Evolutionary conservation across 2,797 vertebrate species (phyloP), one percentile per base, ranked within the genome.

Genomic region (Premnoplex brunnescens): DNA sequence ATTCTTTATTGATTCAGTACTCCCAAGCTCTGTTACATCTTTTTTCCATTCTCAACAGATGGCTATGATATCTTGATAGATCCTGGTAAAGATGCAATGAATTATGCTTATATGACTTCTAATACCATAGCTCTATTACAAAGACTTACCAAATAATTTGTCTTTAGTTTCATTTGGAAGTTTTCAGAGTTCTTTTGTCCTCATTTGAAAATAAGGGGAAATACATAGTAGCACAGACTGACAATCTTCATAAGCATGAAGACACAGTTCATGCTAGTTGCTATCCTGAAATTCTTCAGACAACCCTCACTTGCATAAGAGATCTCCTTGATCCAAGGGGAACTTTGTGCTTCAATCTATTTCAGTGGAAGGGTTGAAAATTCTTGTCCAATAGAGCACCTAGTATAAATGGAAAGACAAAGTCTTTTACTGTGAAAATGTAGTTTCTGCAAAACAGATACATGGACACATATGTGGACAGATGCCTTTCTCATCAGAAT

Each of bases 401-500:
- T 81, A 21, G 27, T 49, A 84, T 62, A 23, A 75, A 60, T 23
- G 4, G 36, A 62, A 84, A 55, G 43, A 52, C 14, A 14, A 71
- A 49, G 39, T 85, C 28, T 69, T 78, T 59, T 68, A 13, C 8
- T 58, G 9, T 84, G 83, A 72, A 94, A 94, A 59, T 22, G 15
- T 79, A 52, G 23, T 59, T 94, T 91, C 71, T 95, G 51, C 44
- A 79, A 73, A 88, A 68, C 14, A 55, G 46, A 55, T 87, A 36
- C 36, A 49, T 87, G 63, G 74, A 43, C 69, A 93, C 55, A 67
- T 76, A 63, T 5, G 24, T 39, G 15, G 36, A 59, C 85, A 96
- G 91, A 91, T 78, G 83, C 36, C 55, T 91, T 96, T 95, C 74
- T 90, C 94, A 82, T 93, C 74, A 90, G 73, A 91, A 86, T 62